A percentile compares a stretch with the other conserved stretches of the same genome.
These are phyloP conservation scores for Chloroclysta siterata DNA, from an alignment of 2,888 invertebrate genomes.

Conservation along the genomic window DNA sequence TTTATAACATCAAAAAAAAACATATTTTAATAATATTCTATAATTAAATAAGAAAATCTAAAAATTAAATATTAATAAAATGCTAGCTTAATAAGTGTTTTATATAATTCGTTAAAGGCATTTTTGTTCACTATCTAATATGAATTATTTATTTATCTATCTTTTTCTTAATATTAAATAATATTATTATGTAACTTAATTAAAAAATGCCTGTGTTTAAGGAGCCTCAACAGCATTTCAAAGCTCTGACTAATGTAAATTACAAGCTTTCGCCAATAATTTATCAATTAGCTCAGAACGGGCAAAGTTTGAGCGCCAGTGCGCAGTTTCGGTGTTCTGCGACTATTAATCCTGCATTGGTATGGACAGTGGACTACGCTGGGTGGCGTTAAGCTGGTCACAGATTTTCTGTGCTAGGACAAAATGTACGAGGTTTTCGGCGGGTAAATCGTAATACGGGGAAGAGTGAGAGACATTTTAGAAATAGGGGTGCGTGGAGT, in stretches of 20 bases:
- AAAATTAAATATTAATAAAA: no score
- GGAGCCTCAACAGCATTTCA: neutral
- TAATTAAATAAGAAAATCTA: no score
- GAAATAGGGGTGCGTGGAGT: no score
- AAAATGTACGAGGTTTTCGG: conserved; percentile 14
- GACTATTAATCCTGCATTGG: conserved; percentile 43
- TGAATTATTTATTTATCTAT: no score
- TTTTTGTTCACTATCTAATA: no score
- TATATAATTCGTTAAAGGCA: no score
- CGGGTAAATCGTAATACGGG: neutral
- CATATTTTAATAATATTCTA: no score
- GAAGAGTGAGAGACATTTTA: neutral
- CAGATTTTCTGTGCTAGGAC: conserved; percentile 22
- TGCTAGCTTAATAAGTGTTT: no score
- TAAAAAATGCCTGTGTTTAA: no score
- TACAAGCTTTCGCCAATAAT: conserved; percentile 25
- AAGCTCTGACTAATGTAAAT: conserved; percentile 12
- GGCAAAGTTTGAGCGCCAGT: conserved; percentile 34
- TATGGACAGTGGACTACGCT: conserved; percentile 34
- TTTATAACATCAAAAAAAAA: no score
- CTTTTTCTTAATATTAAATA: no score
- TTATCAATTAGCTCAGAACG: conserved; percentile 28
- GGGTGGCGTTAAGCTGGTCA: conserved; percentile 25
- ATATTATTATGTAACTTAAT: no score
- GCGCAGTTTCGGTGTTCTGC: conserved; percentile 30